Conservation (phyloP, 2,888 invertebrate species). For the Branchinecta sandiegonensis region DNA sequence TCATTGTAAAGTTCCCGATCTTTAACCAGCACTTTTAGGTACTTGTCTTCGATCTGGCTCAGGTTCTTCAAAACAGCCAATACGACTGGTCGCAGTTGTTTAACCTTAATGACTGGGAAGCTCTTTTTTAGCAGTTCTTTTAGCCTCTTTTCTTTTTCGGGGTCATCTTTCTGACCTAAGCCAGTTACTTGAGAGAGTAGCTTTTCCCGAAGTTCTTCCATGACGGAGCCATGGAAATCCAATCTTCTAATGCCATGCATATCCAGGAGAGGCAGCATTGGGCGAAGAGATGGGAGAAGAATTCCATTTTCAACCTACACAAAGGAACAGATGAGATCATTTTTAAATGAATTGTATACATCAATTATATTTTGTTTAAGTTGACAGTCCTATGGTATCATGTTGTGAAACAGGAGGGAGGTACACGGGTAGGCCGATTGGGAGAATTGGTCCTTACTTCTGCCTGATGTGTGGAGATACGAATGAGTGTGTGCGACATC, state of each 20-base stretch:
- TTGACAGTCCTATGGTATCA: no score
- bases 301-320: slow-evolving; percentile 74
- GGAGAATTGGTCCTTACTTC: no score
- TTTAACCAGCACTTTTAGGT: slow-evolving; percentile 50
- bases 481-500: no score
- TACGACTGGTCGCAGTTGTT: slow-evolving; percentile 77
- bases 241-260: slow-evolving; percentile 79
- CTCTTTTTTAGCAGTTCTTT: slow-evolving; percentile 80
- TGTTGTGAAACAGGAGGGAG: no score
- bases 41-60: slow-evolving; percentile 81
- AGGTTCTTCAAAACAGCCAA: slow-evolving; percentile 88
- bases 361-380: no score
- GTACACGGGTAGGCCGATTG: no score
- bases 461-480: no score
- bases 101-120: slow-evolving; percentile 82
- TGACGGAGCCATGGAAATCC: slow-evolving; percentile 86
- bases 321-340: slow-evolving; percentile 14
- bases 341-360: no score
- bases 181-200: slow-evolving; percentile 68
- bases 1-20: slow-evolving; percentile 82
- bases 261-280: slow-evolving; percentile 87
- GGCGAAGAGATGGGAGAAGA: slow-evolving; percentile 72
- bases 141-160: slow-evolving; percentile 63
- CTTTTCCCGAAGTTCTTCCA: slow-evolving; percentile 59
- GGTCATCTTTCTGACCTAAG: slow-evolving; percentile 54